Evolutionary conservation across 2,113 vertebrate genomes (phyloP).

Genomic region (Sprattus sprattus): DNA sequence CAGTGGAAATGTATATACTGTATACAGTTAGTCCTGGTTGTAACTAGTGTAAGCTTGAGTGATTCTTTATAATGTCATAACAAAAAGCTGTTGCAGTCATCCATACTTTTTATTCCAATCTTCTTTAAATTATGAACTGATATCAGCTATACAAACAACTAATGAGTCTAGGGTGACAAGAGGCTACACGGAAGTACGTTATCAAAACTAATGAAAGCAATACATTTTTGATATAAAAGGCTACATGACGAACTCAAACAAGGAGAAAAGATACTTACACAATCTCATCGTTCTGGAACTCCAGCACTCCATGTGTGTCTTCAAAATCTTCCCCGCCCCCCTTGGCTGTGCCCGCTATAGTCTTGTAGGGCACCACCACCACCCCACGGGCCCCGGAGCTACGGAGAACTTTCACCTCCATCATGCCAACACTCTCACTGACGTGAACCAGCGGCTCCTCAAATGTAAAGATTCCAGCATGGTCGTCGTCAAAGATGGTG

Average conservation of each 20-base stretch:
- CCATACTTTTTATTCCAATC: too few species aligned
- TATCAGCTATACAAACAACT: too few species aligned
- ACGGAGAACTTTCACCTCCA: constrained; percentile 92
- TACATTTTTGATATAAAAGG: not conserved
- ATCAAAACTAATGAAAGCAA: too few species aligned
- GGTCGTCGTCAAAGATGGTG: constrained; percentile 94
- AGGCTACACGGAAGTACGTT: too few species aligned
- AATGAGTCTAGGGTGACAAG: too few species aligned
- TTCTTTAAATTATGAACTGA: too few species aligned
- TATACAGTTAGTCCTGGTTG: too few species aligned
- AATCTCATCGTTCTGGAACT: constrained; percentile 95
- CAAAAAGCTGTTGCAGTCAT: too few species aligned
- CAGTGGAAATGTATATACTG: too few species aligned
- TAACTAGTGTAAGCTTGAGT: too few species aligned
- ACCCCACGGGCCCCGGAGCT: constrained; percentile 87
- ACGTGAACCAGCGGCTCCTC: constrained; percentile 82
- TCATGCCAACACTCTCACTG: constrained; percentile 88
- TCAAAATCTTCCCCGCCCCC: constrained; percentile 97
- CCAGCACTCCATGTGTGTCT: constrained; percentile 88
- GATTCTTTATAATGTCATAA: too few species aligned
- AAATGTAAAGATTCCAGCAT: constrained; percentile 92
- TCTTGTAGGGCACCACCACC: constrained; percentile 91
- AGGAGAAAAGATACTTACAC: constrained; percentile 77
- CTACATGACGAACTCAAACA: not conserved
- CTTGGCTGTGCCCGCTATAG: constrained; percentile 85